Evolutionary conservation across 2,113 vertebrate genomes (phyloP).

Genomic region (Labeo catla): DNA sequence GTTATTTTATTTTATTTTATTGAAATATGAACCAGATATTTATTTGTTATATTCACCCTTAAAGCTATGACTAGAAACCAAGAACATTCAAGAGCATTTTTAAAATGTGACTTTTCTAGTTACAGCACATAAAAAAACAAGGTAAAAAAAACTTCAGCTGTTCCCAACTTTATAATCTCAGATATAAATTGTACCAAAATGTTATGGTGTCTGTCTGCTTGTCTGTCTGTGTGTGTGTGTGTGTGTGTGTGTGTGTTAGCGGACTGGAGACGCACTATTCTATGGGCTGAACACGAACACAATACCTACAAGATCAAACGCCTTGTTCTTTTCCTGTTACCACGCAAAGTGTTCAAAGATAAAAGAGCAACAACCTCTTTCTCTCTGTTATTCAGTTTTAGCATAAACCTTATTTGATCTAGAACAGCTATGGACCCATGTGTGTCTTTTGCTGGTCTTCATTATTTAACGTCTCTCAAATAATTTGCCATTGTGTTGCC

Average conservation of each 20-base stretch:
- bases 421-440: neutral
- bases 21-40: neutral
- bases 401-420: neutral
- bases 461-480: conserved; percentile 6
- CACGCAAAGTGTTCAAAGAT: neutral
- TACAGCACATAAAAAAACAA: too few relatives aligned
- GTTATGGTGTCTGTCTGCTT: neutral
- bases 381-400: neutral
- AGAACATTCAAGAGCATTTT: conserved; percentile 10
- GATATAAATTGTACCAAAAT: neutral
- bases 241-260: neutral
- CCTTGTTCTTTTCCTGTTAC: conserved; percentile 4
- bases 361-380: neutral
- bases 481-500: conserved; percentile 17
- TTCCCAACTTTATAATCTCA: neutral
- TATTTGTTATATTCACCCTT: neutral
- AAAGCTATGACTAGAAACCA: neutral
- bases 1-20: neutral
- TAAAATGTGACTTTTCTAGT: neutral
- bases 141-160: neutral
- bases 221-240: neutral
- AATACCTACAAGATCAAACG: neutral
- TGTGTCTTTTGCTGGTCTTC: conserved; percentile 16
- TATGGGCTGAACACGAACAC: conserved; percentile 9
- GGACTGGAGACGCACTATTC: neutral